Base-by-base conservation (phyloP, 2,113 vertebrate species). In the Carettochelys insculpta region DNA sequence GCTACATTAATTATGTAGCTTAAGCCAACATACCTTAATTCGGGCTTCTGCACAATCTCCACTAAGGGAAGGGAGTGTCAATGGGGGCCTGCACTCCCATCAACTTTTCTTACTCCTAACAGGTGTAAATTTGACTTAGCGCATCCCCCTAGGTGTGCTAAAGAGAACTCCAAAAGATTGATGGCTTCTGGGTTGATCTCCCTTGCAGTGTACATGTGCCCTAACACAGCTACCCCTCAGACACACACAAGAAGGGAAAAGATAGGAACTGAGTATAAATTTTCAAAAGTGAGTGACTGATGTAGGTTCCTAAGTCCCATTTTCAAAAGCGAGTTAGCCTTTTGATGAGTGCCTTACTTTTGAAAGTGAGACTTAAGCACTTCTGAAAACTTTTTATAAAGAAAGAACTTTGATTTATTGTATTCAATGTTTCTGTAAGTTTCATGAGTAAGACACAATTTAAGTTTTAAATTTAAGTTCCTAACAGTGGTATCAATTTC, bases 381-480 rank as follows among this genome's bases (percentile, higher is more conserved):
- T 25, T 83, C 20, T 2, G 2, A 27, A 80, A 52, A 22, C 52
- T 41, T 68, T 20, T 11, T 38, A 14, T 19, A 17, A 45, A 38
- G 24, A 8, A 86, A 65, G 68, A 81, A 17, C 27, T 27, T 45
- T 43, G 89, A 94, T 58, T 1, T 89, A 87, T 83, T 81, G 27
- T 56, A 79, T 8, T 38, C 65, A 8, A 6, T 47, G 58, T 17
- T 86, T 90, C 27, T 45, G 52, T 73, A 41, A 34, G n/a, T 34
- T 24, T 2, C 50, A 1, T 22, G 61, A 80, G 75, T 86, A 48
- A 88, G 45, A 43, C 27, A 84, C 14, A 54, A 50, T 90, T n/a
- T n/a, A n/a, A 86, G 41, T 71, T 88, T n/a, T n/a, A n/a, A 45
- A 92, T 61, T 85, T 84, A 90, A 61, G 83, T 68, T 82, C 45